Evolutionary conservation across 2,888 invertebrate species (phyloP).

Genomic region (Cheilosia scutellata): DNA sequence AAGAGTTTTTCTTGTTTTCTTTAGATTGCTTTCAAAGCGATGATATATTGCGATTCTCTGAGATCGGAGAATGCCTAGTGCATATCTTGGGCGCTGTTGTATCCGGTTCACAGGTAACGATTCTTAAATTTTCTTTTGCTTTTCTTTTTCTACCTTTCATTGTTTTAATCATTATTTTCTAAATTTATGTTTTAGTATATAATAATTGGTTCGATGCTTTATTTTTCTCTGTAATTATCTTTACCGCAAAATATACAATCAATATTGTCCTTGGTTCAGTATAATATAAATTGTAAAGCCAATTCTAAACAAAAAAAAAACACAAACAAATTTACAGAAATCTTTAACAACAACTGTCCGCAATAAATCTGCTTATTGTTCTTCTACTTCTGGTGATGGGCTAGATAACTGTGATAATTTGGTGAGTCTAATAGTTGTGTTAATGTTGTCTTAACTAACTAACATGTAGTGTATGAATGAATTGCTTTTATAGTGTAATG

Average conservation of each 20-base stretch:
- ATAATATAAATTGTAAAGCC: slow-evolving; percentile 49
- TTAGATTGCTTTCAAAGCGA: slow-evolving; percentile 85
- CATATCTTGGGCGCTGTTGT: slow-evolving; percentile 86
- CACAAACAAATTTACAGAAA: slow-evolving; percentile 80
- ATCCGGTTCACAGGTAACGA: slow-evolving; percentile 86
- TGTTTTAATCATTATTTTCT: slow-evolving; percentile 60
- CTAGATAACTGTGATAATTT: slow-evolving; percentile 83
- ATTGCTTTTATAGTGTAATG: neutral
- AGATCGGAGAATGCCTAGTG: slow-evolving; percentile 84
- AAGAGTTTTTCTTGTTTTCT: slow-evolving; percentile 27
- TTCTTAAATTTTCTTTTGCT: slow-evolving; percentile 33
- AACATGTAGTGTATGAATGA: neutral
- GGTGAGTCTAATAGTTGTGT: slow-evolving; percentile 80
- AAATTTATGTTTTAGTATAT: slow-evolving; percentile 70
- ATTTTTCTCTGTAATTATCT: slow-evolving; percentile 42
- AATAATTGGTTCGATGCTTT: slow-evolving; percentile 64
- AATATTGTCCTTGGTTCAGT: slow-evolving; percentile 39
- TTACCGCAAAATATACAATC: slow-evolving; percentile 15
- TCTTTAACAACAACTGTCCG: slow-evolving; percentile 81
- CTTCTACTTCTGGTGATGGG: slow-evolving; percentile 83
- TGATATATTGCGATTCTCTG: slow-evolving; percentile 82
- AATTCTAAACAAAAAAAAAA: slow-evolving; percentile 61
- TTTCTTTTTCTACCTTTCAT: slow-evolving; percentile 44
- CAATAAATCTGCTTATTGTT: slow-evolving; percentile 81
- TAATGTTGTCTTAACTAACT: neutral